A percentile compares a stretch with the other conserved stretches of the same genome.
These are phyloP conservation scores for Brachypalpus laphriformis DNA, from an alignment of 2,888 invertebrate genomes.

Conservation along the genomic window DNA sequence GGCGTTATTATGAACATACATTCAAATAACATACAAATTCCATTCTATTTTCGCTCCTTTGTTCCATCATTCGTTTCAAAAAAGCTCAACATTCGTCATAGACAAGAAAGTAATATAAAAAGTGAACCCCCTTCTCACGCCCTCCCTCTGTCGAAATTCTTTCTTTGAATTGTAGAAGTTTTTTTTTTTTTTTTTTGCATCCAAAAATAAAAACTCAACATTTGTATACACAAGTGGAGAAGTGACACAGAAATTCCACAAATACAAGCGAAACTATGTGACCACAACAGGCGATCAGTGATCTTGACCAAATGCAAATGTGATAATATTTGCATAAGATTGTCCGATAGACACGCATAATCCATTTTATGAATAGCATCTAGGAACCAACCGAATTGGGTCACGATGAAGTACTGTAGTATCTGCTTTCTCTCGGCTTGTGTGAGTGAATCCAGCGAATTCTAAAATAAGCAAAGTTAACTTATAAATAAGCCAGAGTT, in stretches of 20 bases:
- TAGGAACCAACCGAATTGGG: too few species aligned
- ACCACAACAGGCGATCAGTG: slow-evolving; percentile 5
- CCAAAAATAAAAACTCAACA: background rate
- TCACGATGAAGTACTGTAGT: background rate
- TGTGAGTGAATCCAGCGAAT: background rate
- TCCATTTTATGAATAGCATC: background rate
- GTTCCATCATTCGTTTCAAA: background rate
- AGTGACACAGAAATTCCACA: background rate
- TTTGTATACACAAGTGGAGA: background rate
- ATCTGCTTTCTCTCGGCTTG: background rate
- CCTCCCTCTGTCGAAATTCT: background rate
- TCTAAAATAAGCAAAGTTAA: background rate
- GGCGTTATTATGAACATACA: too few species aligned
- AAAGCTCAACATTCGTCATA: background rate
- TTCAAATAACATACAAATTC: background rate
- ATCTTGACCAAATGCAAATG: slow-evolving; percentile 23
- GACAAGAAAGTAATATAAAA: background rate
- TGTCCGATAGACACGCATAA: background rate
- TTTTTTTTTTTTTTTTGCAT: background rate
- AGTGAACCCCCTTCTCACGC: background rate
- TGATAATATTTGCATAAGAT: background rate
- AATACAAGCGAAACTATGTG: background rate
- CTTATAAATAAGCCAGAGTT: background rate
- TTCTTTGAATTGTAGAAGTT: background rate
- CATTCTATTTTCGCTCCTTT: background rate